Evolutionary conservation across 2,113 vertebrate genomes (phyloP), one percentile per base, ranked within the genome.

Genomic region (Riparia riparia): DNA sequence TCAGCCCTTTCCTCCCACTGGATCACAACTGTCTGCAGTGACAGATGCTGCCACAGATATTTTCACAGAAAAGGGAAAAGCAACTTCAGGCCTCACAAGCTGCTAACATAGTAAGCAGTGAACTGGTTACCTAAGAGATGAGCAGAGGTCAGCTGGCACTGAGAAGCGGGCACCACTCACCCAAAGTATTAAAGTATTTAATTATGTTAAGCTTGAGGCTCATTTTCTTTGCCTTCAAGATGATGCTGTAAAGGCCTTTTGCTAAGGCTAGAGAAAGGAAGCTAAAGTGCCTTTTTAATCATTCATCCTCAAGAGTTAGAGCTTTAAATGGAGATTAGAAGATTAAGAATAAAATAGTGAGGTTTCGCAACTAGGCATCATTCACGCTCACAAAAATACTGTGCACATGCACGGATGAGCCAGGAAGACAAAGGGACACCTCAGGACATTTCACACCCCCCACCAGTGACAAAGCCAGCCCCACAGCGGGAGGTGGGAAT

Each of bases 21-120:
- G 93, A 91, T 89, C 91, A 79, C 94, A 96, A 8, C 91, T 89
- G 86, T 69, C 70, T 84, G 34, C 57, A 87, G 86, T 45, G 66
- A 96, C 95, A 96, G 94, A 94, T 97, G 97, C 65, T 0, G 3
- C 53, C 57, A 85, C 53, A 44, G 64, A 77, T 73, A 89, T 68
- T 94, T 94, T 82, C 7, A 2, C 34, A 65, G 77, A 65, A 41
- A 86, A 65, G 50, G 58, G 87, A 32, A 90, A 96, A 95, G 73
- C 65, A 91, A 90, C 61, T 90, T 90, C 7, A 95, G 78, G 76
- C n/a, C 34, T 66, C 66, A 34, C 70, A 92, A 77, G 22, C 53
- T 44, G 71, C 66, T 88, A 78, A 71, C 4, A 3, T 1, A 82
- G 71, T 49, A 76, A 90, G 68, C 51, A 64, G 90, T 39, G 60